A percentile compares a stretch with the other conserved stretches of the same genome.
These are phyloP conservation scores for Platyrinchus mystaceus DNA, from an alignment of 2,797 vertebrate species.

Conservation along the genomic window DNA sequence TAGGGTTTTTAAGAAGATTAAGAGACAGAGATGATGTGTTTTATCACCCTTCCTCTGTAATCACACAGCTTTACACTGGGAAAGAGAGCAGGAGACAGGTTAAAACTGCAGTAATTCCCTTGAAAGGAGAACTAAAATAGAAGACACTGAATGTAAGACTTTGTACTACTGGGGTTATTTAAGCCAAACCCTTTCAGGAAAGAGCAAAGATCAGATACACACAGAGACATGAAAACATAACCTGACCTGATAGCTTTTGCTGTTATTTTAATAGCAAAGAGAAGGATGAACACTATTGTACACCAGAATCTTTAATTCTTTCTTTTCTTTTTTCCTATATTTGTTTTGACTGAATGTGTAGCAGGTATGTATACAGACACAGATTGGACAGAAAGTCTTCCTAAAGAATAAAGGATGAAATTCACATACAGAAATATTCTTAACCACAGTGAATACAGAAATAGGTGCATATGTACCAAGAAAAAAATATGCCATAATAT, in stretches of 20 bases:
- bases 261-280: not conserved
- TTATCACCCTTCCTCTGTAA: conserved; percentile 29
- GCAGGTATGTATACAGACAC: not conserved
- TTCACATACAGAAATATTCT: not conserved
- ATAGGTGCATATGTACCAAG: not conserved
- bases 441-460: not conserved
- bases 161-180: not conserved
- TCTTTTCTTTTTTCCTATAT: not conserved
- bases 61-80: conserved; percentile 48
- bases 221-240: not conserved
- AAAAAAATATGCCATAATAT: not conserved
- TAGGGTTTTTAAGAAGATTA: conserved; percentile 68
- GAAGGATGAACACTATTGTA: not conserved
- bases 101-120: conserved; percentile 52
- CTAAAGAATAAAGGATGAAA: not conserved
- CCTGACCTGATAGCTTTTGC: not conserved
- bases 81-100: conserved; percentile 23
- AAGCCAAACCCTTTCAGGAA: conserved; percentile 23
- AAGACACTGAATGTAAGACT: conserved; percentile 17
- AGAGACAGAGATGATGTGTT: conserved; percentile 30
- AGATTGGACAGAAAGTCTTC: not conserved
- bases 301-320: not conserved
- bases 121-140: conserved; percentile 38
- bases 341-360: not conserved
- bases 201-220: not conserved